phyloP scores from a whole-genome alignment of 2,113 vertebrate genomes.

The Chrysemys picta region DNA sequence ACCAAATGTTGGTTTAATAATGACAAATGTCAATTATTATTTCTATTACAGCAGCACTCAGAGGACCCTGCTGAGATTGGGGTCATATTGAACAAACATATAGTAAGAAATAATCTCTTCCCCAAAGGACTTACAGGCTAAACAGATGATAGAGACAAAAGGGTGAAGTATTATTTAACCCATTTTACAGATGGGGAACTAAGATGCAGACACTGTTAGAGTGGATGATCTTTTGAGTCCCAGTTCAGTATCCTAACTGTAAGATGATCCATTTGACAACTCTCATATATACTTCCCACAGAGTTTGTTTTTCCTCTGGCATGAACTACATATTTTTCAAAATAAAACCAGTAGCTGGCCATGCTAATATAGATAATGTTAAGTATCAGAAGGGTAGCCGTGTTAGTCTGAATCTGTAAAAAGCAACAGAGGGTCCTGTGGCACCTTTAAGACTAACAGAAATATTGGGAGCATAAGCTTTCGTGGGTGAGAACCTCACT shows the following conservation, averaged over 20 bases:
- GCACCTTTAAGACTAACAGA: too few species aligned
- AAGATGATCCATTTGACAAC: neutral
- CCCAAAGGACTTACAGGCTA: neutral
- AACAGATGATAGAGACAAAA: neutral
- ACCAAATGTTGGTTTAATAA: neutral
- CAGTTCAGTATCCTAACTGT: neutral
- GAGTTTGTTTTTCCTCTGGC: neutral
- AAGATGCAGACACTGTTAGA: neutral
- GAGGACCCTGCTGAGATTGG: neutral
- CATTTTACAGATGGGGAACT: neutral
- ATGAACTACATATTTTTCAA: neutral
- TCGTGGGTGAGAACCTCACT: too few species aligned
- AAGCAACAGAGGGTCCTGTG: too few species aligned
- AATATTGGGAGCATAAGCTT: too few species aligned
- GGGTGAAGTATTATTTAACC: neutral
- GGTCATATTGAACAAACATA: neutral
- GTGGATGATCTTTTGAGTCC: neutral
- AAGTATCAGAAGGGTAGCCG: too few species aligned
- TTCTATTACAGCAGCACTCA: neutral
- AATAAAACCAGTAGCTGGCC: neutral
- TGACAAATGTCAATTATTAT: neutral
- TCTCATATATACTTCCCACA: neutral
- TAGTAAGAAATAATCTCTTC: neutral
- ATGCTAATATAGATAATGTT: neutral
- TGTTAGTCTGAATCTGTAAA: too few species aligned